These are phyloP conservation scores for Uropsilus gracilis DNA, from an alignment of 2,113 vertebrate species.

Conservation along the genomic window DNA sequence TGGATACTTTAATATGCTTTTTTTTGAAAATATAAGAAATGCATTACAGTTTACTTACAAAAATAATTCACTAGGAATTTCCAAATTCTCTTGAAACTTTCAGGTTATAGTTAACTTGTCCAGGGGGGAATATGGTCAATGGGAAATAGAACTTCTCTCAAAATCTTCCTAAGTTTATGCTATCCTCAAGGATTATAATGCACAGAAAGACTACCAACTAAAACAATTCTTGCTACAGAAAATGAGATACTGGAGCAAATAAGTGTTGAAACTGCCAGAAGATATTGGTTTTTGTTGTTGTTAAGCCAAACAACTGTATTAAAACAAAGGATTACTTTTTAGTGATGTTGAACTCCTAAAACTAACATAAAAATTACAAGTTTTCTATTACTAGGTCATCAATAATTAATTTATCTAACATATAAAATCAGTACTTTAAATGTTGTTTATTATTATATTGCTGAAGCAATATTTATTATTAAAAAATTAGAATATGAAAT, in stretches of 20 bases:
- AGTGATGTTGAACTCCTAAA: background rate
- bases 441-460: background rate
- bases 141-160: background rate
- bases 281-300: background rate
- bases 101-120: background rate
- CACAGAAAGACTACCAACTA: background rate
- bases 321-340: background rate
- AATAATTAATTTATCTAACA: background rate
- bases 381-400: background rate
- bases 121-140: background rate
- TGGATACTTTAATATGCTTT: background rate
- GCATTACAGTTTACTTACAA: background rate
- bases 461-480: background rate
- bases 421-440: background rate
- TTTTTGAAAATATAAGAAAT: background rate
- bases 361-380: background rate
- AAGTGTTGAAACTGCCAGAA: background rate
- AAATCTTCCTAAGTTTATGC: background rate
- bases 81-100: background rate
- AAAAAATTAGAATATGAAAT: background rate
- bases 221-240: background rate
- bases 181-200: background rate
- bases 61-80: slow-evolving; percentile 18
- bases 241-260: background rate
- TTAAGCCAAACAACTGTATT: background rate